Evolutionary conservation across 2,113 vertebrate species (phyloP), one percentile per base, ranked within the genome.

Genomic region (Chaetorhynchus papuensis): DNA sequence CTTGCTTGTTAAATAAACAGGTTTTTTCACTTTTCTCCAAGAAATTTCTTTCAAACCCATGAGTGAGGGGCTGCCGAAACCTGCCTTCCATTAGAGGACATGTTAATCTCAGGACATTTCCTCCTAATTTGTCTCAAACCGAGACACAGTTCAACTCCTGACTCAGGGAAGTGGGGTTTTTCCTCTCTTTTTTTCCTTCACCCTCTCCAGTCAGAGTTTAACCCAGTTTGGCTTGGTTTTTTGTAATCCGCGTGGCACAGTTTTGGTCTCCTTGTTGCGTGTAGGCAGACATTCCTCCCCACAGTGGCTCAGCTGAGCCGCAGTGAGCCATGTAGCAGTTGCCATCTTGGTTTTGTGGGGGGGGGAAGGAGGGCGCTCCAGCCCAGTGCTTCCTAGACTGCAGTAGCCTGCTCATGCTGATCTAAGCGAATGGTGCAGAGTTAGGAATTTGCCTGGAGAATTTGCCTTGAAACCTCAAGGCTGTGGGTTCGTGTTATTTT

Each of bases 201-300:
- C 52, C 31, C 30, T 56, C 30, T 56, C 39, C 17, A 54, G 30
- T 72, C 50, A 42, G 37, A 71, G 39, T 54, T 72, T n/a, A 42
- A 56, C 70, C 39, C 2, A 9, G 23, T 56, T 72, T 72, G 52
- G 52, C 30, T 72, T 4, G 5, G 16, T 27, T 54, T 56, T 53
- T 72, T 2, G 2, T n/a, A 56, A 56, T 54, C 17, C 2, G 3
- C 2, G 2, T 3, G 9, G 30, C 9, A 1, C 28, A 42, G 16
- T 42, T 72, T 56, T 72, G 16, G 30, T 72, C 50, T 54, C 22
- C 30, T 72, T 54, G 30, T n/a, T 72, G 30, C 9, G 1, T 72
- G 22, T 54, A 72, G 50, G 50, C 22, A 72, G 50, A 42, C 30
- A 54, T 53, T 72, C 69, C 30, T 72, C 69, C 37, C 12, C 9